A percentile compares a stretch with the other conserved stretches of the same genome.
Evolutionary conservation across 2,113 vertebrate genomes (phyloP).

Genomic region (Eolophus roseicapilla): DNA sequence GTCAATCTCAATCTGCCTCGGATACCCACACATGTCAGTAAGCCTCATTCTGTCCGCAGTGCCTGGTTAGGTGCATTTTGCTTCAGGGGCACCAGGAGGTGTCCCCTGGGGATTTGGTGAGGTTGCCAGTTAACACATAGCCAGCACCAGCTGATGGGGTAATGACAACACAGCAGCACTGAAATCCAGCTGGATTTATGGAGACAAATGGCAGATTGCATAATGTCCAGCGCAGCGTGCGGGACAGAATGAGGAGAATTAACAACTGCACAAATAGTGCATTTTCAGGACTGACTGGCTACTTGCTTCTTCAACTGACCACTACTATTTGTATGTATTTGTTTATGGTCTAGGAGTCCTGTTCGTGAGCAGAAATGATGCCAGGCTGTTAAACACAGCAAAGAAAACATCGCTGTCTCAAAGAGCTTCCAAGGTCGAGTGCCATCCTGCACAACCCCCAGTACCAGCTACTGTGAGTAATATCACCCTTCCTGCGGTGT

Average conservation of each 20-base stretch:
- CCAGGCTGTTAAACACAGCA: background rate
- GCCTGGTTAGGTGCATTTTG: background rate
- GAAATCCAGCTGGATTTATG: background rate
- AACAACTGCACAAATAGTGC: background rate
- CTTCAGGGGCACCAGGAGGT: background rate
- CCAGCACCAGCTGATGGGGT: background rate
- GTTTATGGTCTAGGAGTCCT: background rate
- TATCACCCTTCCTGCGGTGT: background rate
- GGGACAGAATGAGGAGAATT: background rate
- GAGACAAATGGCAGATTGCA: background rate
- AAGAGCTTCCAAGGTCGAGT: background rate
- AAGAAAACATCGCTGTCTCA: background rate
- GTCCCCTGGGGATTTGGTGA: background rate
- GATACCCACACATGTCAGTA: background rate
- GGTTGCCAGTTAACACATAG: rapidly evolving
- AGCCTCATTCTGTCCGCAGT: background rate
- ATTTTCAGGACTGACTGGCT: background rate
- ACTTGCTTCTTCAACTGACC: background rate
- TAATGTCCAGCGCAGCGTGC: background rate
- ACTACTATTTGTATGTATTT: background rate
- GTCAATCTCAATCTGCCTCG: background rate
- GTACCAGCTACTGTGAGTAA: background rate
- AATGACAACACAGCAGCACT: background rate
- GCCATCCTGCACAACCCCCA: background rate
- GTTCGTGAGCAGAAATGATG: background rate